Evolutionary conservation across 2,113 vertebrate species (phyloP).

Genomic region (Anoura caudifer): DNA sequence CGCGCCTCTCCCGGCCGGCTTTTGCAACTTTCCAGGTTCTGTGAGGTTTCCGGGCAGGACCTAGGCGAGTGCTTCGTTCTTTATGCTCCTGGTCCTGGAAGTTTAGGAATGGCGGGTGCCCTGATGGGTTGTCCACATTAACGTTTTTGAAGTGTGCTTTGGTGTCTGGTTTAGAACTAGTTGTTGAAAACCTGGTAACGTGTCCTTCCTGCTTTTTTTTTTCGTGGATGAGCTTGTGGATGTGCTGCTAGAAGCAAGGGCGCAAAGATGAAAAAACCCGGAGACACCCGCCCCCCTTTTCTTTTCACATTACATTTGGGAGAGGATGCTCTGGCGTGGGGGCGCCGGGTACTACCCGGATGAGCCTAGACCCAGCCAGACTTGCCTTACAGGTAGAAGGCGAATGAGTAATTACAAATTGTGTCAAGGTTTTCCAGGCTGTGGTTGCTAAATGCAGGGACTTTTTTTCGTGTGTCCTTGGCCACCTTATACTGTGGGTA

Average conservation of each 20-base stretch:
- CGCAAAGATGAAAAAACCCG: not conserved
- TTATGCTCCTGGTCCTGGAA: not conserved
- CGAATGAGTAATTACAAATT: not conserved
- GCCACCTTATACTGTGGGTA: not conserved
- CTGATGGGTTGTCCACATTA: not conserved
- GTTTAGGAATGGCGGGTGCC: not conserved
- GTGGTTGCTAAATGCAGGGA: not conserved
- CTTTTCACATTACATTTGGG: not conserved
- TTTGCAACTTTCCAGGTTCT: not conserved
- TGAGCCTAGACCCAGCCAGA: not conserved
- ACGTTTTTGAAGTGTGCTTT: not conserved
- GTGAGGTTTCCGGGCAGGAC: not conserved
- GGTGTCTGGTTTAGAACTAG: not conserved
- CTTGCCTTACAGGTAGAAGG: not conserved
- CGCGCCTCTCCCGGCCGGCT: too few relatives aligned
- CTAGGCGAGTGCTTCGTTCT: not conserved
- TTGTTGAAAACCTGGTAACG: constrained; percentile 16
- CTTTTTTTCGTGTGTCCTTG: not conserved
- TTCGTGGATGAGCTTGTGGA: not conserved
- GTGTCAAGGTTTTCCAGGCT: not conserved
- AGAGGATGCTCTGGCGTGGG: not conserved
- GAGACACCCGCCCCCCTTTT: not conserved
- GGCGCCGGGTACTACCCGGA: too few relatives aligned
- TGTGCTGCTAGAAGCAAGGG: not conserved
- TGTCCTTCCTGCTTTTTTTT: not conserved